phyloP scores from a whole-genome alignment of 2,888 invertebrate species.

The Athalia cordata region DNA sequence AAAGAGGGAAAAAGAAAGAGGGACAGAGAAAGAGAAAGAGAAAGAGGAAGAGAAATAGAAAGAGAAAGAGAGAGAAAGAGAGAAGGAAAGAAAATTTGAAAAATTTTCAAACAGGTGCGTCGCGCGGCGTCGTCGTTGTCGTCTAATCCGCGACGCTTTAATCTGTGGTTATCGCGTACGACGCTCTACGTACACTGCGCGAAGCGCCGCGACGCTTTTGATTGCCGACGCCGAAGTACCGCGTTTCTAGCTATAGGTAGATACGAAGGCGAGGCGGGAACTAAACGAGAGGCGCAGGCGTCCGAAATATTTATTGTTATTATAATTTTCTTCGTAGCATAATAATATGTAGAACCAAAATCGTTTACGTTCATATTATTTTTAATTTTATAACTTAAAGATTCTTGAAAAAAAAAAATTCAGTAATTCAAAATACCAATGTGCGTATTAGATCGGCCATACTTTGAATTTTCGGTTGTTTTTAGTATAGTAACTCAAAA shows the following conservation, averaged over 20 bases:
- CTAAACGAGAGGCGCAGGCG: constrained; percentile 10
- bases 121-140: neutral
- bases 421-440: neutral
- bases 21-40: neutral
- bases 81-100: constrained; percentile 6
- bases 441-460: too few species aligned
- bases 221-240: constrained; percentile 16
- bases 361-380: neutral
- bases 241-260: neutral
- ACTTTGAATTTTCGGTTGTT: too few species aligned
- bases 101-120: neutral
- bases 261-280: neutral
- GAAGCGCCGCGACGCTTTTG: constrained; percentile 36
- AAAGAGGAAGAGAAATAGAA: constrained; percentile 3
- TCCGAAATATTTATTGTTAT: constrained; percentile 19
- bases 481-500: too few species aligned
- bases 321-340: neutral
- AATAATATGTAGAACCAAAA: neutral
- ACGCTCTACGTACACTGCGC: constrained; percentile 38
- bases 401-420: neutral
- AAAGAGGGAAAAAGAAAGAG: constrained; percentile 6
- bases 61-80: neutral
- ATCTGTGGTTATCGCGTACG: constrained; percentile 35
- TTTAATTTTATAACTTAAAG: neutral
- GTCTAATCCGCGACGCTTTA: neutral